Evolutionary conservation across 2,888 invertebrate genomes (phyloP), one percentile per base, ranked within the genome.

Genomic region (Pristionchus arcanus): DNA sequence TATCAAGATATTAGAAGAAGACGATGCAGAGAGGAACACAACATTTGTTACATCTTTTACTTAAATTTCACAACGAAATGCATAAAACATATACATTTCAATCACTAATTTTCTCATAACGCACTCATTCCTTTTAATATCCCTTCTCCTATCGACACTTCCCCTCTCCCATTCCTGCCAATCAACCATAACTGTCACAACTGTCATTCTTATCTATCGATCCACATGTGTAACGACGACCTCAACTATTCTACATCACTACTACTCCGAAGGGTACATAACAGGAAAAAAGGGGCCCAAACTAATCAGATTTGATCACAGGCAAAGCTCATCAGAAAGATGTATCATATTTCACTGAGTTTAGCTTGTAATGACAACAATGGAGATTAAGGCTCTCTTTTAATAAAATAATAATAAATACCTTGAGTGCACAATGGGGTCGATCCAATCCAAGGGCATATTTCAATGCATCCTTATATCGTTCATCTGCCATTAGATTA

Each of bases 381-480:
- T n/a, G 25, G 3, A 9, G 13, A 66, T 66, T n/a, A 16, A 25
- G 16, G 3, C 28, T 25, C 4, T 31, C 34, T 16, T 16, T 71
- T 16, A 2, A 71, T 71, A 0, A 83, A 83, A 55, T 2, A 28
- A 53, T 49, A 81, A 21, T 13, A 5, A 1, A 15, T 81, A 93
- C 93, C 91, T 92, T 93, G 19, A 90, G 90, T 37, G 92, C 92
- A 86, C 92, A 92, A 90, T 90, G 92, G 42, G 95, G 95, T 86
- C 93, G 92, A 4, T 91, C 91, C 49, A 95, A 89, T 87, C 91
- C 92, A 34, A 95, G 90, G 0, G 95, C 93, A 68, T 92, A 93
- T 15, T 91, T 90, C 77, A 95, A 89, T 3, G 95, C 95, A 37
- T 95, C 95, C n/a, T 89, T 90, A 89, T 90, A 94, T 77, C 93